Evolutionary conservation across 2,113 vertebrate species (phyloP).

Genomic region (Sialia sialis): DNA sequence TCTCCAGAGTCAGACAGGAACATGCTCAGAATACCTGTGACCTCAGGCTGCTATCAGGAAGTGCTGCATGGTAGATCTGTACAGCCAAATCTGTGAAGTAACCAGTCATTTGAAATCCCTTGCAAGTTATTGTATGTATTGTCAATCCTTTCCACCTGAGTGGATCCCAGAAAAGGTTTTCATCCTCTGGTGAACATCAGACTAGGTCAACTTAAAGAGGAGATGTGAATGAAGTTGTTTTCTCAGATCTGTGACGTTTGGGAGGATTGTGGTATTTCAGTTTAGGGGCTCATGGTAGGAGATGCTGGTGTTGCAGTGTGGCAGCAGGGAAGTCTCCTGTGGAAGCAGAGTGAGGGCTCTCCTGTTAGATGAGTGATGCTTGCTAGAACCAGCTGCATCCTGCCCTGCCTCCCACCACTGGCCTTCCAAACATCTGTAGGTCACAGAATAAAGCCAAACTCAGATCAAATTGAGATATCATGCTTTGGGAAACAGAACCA

Average conservation of each 20-base stretch:
- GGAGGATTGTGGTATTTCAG: background rate
- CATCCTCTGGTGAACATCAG: slow-evolving; percentile 19
- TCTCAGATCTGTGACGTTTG: background rate
- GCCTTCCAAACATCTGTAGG: background rate
- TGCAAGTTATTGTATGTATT: background rate
- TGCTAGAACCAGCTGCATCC: background rate
- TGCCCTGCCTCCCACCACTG: background rate
- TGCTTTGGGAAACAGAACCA: background rate
- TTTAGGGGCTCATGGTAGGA: background rate
- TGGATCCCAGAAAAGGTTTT: background rate
- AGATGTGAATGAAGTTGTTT: slow-evolving; percentile 37
- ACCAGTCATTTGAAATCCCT: slow-evolving; percentile 7
- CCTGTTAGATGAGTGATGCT: background rate
- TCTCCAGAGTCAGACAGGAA: background rate
- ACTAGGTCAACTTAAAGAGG: slow-evolving; percentile 11
- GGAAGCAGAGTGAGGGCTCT: background rate
- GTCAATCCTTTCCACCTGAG: slow-evolving; percentile 39
- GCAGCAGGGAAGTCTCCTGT: background rate
- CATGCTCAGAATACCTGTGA: background rate
- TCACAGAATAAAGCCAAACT: background rate
- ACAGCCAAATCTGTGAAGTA: background rate
- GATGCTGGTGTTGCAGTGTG: background rate
- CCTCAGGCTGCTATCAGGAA: background rate
- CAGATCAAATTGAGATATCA: background rate
- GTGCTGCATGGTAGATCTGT: background rate